Base-by-base conservation (phyloP, 2,797 vertebrate species). In the Danio aesculapii region DNA sequence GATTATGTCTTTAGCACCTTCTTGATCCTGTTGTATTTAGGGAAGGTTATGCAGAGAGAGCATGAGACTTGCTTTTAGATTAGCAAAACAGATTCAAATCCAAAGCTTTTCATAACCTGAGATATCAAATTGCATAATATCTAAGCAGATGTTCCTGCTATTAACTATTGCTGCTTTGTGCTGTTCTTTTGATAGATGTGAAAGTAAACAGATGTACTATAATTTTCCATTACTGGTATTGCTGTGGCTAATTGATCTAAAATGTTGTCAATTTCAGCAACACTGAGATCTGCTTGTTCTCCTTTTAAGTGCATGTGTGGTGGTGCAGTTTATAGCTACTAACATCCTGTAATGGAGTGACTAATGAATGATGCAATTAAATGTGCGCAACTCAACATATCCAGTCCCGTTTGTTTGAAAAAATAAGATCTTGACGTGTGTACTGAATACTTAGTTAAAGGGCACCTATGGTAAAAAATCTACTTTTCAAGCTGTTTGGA, bases 1-100 rank as follows among this genome's bases (percentile, higher is more conserved):
- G 50, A 77, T 66, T 55, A 46, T 55, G 62, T 66, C 39, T 66
- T 76, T 55, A 76, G 21, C 62, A 46, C 53, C 43, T 30, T 13
- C 13, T 47, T 21, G 6, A 12, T 57, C 8, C 13, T 49, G 52
- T 49, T 68, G 53, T 49, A 77, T 77, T 77, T 77, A 58, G 53
- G 62, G 53, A 77, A 68, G 53, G 44, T 58, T 39, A 46, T 5
- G 13, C 17, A n/a, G 61, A 57, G 74, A 57, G 43, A 58, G 13
- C 43, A 13, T 17, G 19, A 39, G 53, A 41, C 58, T 49, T 8
- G 19, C n/a, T 47, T 76, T 58, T 30, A 9, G 52, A 67, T 68
- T 30, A 58, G 19, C 47, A 47, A 67, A 77, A 49, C 44, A 77
- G 43, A 58, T 39, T 14, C 44, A 8, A 21, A 49, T 53, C 13